Conservation (phyloP, 2,888 invertebrate species). For the Steinernema carpocapsae region DNA sequence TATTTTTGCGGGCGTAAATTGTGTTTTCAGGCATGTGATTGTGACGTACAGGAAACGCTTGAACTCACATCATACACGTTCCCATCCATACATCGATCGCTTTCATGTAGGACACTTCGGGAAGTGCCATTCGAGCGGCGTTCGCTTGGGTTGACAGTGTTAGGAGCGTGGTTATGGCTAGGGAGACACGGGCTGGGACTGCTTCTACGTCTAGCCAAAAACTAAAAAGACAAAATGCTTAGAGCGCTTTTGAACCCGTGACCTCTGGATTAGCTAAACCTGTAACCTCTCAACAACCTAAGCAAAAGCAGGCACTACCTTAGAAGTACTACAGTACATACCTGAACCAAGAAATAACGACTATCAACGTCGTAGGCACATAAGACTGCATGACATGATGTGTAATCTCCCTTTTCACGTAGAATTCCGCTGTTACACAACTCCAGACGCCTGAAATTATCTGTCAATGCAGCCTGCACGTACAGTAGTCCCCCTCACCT, state of each 20-base stretch:
- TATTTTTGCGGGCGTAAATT: conserved; percentile 16
- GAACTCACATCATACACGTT: conserved; percentile 58
- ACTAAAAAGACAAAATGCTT: conserved; percentile 70
- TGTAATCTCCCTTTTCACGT: conserved; percentile 72
- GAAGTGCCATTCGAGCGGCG: conserved; percentile 56
- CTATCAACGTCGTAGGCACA: conserved; percentile 73
- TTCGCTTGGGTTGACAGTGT: conserved; percentile 58
- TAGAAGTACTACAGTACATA: conserved; percentile 10
- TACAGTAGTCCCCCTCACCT: too few species aligned
- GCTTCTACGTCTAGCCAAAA: conserved; percentile 72
- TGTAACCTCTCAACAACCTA: too few species aligned
- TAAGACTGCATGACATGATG: conserved; percentile 74
- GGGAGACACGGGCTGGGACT: conserved; percentile 71
- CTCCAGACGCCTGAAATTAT: conserved; percentile 71
- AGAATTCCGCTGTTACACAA: conserved; percentile 73
- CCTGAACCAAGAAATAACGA: conserved; percentile 73
- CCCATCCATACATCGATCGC: conserved; percentile 69
- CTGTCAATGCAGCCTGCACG: too few species aligned
- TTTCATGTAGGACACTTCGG: conserved; percentile 70
- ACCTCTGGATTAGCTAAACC: too few species aligned
- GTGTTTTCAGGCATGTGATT: neutral
- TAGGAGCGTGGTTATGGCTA: conserved; percentile 54
- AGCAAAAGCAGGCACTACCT: too few species aligned
- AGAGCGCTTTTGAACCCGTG: conserved; percentile 43
- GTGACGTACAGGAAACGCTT: conserved; percentile 13